Evolutionary conservation across 2,113 vertebrate genomes (phyloP), one percentile per base, ranked within the genome.

Genomic region (Haliaeetus leucogaster): DNA sequence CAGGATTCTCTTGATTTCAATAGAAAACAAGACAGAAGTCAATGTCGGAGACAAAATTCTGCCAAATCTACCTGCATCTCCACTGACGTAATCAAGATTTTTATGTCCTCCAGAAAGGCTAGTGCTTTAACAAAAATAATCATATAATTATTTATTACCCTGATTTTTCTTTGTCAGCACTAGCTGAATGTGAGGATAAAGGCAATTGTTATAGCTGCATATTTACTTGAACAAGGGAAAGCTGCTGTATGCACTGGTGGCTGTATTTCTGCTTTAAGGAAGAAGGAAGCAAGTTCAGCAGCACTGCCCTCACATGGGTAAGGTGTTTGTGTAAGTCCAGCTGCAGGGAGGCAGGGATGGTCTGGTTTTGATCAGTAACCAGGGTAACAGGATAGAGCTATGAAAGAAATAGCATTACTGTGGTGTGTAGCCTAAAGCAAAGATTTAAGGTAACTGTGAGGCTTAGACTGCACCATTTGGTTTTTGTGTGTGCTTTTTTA

Each of bases 361-460:
- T 63, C 78, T 90, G 86, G 23, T 36, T 74, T 87, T 53, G n/a
- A 40, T 83, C 91, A 86, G 93, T 96, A 92, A 94, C 95, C 90
- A 95, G 89, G 82, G 76, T 77, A 86, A 94, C 91, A 72, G 81
- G 65, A 26, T 13, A 88, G 80, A 85, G 81, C 89, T 94, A 15
- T 2, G 66, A 43, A 63, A 52, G 58, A 67, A 80, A 34, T 2
- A 40, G 38, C 78, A 42, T 58, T 58, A 18, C 50, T 48, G 40
- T 17, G 18, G 29, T 0, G 0, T 27, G 71, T 11, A 86, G 52
- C 81, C 92, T 53, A 23, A 52, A 88, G 82, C 56, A 55, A 76
- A 81, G 79, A 55, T 1, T 68, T 40, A 61, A 59, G 86, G 83
- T 77, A 80, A 62, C 77, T 11, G 43, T 11, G 61, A 65, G 82